Base-by-base conservation (phyloP, 2,797 vertebrate genomes). In the Enteromius mattozi region DNA sequence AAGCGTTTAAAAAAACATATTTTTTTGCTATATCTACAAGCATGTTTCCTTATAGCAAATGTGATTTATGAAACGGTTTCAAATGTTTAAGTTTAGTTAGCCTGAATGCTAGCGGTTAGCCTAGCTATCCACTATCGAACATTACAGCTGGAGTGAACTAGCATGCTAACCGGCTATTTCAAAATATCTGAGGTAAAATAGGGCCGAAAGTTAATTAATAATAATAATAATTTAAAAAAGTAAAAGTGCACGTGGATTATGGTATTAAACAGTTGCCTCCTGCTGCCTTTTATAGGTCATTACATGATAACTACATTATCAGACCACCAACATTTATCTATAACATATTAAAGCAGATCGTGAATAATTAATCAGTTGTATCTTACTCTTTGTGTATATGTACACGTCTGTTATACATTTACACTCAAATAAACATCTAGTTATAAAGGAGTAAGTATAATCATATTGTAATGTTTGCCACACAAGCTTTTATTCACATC, bases 91-190 rank as follows among this genome's bases (percentile, higher is more conserved):
- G 7, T 40, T 37, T 33, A 17, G 1, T 35, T 75, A 75, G 59
- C 59, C 2, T 63, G 24, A 49, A 77, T 56, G 81, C 72, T 83
- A 83, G 45, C 17, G 4, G 59, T 77, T 82, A 76, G 59, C 81
- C 13, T 37, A 47, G 21, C 33, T 7, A 8, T 69, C 35, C 30
- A n/a, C 19, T 21, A 65, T 78, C 14, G n/a, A 61, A 40, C 35
- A 42, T 68, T 42, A 8, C n/a, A 70, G 63, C 49, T 35, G 14
- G 6, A 76, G 61, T 51, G 27, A 66, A 51, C 72, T 83, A 83
- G 74, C 82, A 78, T 70, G 82, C 74, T 83, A 83, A 61, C 19
- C 54, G 6, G 27, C 24, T 81, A 16, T 24, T 63, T 47, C 6
- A 24, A 9, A 10, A 61, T 61, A n/a, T 56, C 63, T 80, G 19